Percentiles rank a stretch among this genome's conserved stretches.
phyloP scores from a whole-genome alignment of 2,888 invertebrate species.

The Dryomyza anilis region DNA sequence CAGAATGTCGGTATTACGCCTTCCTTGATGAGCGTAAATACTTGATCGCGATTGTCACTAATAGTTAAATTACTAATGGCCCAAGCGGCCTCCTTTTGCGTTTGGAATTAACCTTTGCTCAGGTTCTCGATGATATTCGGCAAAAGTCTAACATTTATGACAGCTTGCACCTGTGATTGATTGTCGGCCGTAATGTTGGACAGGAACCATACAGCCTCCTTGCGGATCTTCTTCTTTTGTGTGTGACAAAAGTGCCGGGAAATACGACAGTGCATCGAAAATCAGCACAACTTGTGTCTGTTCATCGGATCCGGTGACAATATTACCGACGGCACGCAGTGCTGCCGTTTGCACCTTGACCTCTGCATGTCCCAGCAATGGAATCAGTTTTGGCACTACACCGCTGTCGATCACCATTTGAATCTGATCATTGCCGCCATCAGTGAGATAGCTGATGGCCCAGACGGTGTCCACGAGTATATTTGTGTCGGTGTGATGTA shows the following conservation, averaged over 20 bases:
- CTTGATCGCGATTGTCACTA: constrained; percentile 93
- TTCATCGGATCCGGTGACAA: constrained; percentile 97
- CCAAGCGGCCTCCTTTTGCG: constrained; percentile 99
- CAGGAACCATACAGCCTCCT: constrained; percentile 98
- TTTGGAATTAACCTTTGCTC: constrained; percentile 91
- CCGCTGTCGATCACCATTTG: constrained; percentile 95
- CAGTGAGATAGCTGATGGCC: constrained; percentile 97
- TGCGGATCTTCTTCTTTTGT: constrained; percentile 98
- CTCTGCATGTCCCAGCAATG: constrained; percentile 93
- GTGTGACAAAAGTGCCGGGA: constrained; percentile 89
- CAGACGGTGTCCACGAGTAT: constrained; percentile 97
- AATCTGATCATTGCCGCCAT: constrained; percentile 97
- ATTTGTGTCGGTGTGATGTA: constrained; percentile 94
- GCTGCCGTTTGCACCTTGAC: constrained; percentile 93
- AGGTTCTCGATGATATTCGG: constrained; percentile 95
- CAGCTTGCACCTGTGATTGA: constrained; percentile 94
- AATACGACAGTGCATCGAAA: constrained; percentile 92
- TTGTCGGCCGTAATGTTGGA: constrained; percentile 99
- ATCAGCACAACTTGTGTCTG: constrained; percentile 98
- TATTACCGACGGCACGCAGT: constrained; percentile 95
- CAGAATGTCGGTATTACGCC: constrained; percentile 97
- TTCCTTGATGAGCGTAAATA: constrained; percentile 82
- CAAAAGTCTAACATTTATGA: constrained; percentile 88
- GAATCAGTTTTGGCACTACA: constrained; percentile 94
- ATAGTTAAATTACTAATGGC: constrained; percentile 98